Evolutionary conservation across 2,888 invertebrate species (phyloP).

Genomic region (Diarsia mendica): DNA sequence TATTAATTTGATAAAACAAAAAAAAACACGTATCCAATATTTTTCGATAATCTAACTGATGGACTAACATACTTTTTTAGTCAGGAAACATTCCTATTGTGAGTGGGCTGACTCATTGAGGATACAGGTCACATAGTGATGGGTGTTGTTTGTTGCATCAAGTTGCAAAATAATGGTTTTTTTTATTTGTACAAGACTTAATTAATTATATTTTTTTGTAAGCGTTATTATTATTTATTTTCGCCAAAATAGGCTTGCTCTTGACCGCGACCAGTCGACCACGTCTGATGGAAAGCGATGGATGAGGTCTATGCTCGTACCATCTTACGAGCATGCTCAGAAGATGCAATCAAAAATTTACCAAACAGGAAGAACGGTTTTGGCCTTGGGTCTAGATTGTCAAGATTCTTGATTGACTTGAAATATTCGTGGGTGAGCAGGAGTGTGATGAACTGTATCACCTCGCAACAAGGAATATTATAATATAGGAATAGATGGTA

Average conservation of each 20-base stretch:
- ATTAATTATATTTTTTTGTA: not conserved
- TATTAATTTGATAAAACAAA: too few relatives aligned
- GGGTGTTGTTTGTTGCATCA: not conserved
- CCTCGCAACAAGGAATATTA: not conserved
- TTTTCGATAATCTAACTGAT: too few relatives aligned
- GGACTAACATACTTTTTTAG: too few relatives aligned
- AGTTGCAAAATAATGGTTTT: not conserved
- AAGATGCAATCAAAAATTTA: not conserved
- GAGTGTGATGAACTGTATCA: not conserved
- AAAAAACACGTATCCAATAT: too few relatives aligned
- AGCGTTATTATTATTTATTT: not conserved
- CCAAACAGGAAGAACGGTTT: not conserved
- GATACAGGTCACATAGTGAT: not conserved
- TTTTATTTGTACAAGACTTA: not conserved
- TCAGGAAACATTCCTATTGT: not conserved
- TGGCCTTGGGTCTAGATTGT: not conserved
- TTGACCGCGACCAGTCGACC: too few relatives aligned
- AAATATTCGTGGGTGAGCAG: not conserved
- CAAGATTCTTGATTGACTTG: not conserved
- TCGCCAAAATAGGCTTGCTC: too few relatives aligned
- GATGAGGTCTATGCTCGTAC: too few relatives aligned
- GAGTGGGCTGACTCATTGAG: constrained; percentile 3
- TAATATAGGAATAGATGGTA: not conserved
- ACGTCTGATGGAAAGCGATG: too few relatives aligned
- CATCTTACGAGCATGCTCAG: too few relatives aligned